Conservation (phyloP, 2,797 vertebrate genomes). For the Sarcophilus harrisii region DNA sequence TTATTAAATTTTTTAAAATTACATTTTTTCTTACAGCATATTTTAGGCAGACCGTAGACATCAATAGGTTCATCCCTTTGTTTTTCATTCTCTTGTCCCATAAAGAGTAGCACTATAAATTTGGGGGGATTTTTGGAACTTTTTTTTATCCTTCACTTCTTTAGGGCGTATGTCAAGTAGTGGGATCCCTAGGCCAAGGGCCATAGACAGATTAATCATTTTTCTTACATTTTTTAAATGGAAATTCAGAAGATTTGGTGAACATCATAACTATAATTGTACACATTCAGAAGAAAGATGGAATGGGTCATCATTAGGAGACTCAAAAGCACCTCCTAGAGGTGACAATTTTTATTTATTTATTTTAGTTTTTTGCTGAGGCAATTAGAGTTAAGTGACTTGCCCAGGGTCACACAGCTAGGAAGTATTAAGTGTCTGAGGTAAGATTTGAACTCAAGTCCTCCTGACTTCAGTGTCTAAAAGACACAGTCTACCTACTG, state of each 20-base stretch:
- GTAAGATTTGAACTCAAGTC: too few species aligned
- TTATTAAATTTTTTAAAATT: background rate
- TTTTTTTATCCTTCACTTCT: background rate
- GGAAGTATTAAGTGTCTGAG: too few species aligned
- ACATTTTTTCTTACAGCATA: background rate
- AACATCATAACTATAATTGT: background rate
- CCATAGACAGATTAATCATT: background rate
- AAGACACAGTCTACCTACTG: too few species aligned
- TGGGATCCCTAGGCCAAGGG: background rate
- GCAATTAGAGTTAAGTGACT: too few species aligned
- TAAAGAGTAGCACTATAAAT: background rate
- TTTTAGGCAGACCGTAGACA: background rate
- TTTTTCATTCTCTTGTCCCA: background rate
- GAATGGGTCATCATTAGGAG: background rate
- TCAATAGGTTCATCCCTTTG: background rate
- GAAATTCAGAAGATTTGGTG: background rate
- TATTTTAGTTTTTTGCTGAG: too few species aligned
- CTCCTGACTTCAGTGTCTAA: too few species aligned
- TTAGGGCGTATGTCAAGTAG: background rate
- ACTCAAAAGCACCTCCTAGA: background rate
- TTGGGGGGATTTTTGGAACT: background rate
- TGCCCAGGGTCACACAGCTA: too few species aligned
- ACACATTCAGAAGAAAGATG: background rate
- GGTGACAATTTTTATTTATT: background rate
- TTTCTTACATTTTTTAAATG: background rate